A percentile compares a stretch with the other conserved stretches of the same genome.
These are phyloP conservation scores for Uria aalge DNA, from an alignment of 2,113 vertebrate genomes.

Conservation along the genomic window DNA sequence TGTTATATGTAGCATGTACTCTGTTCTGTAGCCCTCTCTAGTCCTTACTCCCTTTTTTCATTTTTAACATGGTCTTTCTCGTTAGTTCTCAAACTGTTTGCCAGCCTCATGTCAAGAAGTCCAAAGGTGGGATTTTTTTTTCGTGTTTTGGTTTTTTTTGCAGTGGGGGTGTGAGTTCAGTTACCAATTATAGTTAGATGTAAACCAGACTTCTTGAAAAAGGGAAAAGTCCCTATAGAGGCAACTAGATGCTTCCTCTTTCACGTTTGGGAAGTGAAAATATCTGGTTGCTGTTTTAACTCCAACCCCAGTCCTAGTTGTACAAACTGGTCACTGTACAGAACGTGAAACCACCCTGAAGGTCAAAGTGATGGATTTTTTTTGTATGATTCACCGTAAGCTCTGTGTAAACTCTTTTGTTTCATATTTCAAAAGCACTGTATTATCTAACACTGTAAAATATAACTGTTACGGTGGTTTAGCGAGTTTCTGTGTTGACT, in stretches of 20 bases:
- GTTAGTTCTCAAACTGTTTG: not conserved
- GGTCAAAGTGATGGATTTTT: not conserved
- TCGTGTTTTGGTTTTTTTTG: not conserved
- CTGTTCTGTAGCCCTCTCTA: not conserved
- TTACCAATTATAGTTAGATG: not conserved
- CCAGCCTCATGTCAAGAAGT: not conserved
- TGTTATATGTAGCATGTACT: not conserved
- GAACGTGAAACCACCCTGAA: not conserved
- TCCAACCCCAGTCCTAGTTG: not conserved
- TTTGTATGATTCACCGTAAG: not conserved
- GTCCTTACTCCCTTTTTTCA: not conserved
- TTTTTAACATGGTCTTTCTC: not conserved
- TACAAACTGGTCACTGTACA: not conserved
- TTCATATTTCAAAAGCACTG: not conserved
- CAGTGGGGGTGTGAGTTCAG: not conserved
- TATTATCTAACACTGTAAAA: not conserved
- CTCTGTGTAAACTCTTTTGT: not conserved
- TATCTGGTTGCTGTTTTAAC: not conserved
- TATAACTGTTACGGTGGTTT: not conserved
- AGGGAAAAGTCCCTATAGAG: not conserved
- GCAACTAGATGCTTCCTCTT: not conserved
- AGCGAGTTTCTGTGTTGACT: not conserved
- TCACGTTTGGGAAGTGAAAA: not conserved
- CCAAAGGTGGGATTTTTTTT: not conserved
- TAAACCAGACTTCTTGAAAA: not conserved